Base-by-base conservation (phyloP, 92 coral and sea anemone genomes). In the Blastomussa wellsi region DNA sequence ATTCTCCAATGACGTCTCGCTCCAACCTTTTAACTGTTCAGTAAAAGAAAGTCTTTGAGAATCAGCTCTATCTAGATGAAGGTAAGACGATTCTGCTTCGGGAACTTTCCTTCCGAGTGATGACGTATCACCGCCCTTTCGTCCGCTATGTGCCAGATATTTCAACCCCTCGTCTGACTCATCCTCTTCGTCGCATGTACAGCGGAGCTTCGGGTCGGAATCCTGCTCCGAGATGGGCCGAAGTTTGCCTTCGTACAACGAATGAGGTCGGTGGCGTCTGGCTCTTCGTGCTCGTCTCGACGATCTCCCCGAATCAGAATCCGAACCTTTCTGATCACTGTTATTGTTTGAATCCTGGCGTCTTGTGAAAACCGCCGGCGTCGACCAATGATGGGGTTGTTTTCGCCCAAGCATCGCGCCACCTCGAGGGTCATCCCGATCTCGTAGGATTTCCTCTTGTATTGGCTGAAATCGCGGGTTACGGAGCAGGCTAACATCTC, bases 331-430 rank as follows among this genome's bases (percentile, higher is more conserved):
- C 11, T 79, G 57, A 52, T 90, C 94, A 70, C 88, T 82, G 77
- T 79, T 89, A 48, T 81, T 78, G 53, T 80, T 92, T 72, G 93
- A 89, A 77, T 96, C 95, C 78, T 89, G 89, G 17, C 62, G 81
- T 49, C 80, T 85, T 41, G 95, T 85, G 79, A 92, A 94, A 31
- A 94, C 96, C 24, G 97, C 99, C 22, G 99, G 99, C 48, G 94
- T 90, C 37, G 99, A 96, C 98, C 99, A 96, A 73, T 95, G 98
- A 53, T 96, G 99, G 0, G 98, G 95, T 36, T 87, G 93, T 74
- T 82, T 84, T 28, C 96, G 87, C 71, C 90, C 79, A 35, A 91
- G 81, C 48, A 79, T 59, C 55, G 86, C 82, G 80, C 74, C 80
- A 60, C 74, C 77, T 84, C 91, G 85, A 74, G 95, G 77, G 44